These are phyloP conservation scores for Brenthis daphne DNA, from an alignment of 2,888 invertebrate genomes.

Conservation along the genomic window DNA sequence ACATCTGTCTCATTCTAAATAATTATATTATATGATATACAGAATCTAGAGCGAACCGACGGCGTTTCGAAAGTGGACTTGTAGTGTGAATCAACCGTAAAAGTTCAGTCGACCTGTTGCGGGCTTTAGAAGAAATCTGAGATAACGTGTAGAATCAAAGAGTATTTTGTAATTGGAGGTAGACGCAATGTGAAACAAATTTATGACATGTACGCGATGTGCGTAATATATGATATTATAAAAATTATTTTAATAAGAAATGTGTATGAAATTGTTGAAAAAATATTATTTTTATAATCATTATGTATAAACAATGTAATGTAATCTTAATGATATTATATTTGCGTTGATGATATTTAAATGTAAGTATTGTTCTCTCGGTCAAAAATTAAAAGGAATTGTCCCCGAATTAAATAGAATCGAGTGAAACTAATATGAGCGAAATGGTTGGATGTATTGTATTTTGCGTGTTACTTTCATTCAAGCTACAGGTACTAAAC, in stretches of 20 bases:
- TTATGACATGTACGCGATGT: not conserved
- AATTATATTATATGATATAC: too few species aligned
- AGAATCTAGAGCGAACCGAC: too few species aligned
- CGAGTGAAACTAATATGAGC: not conserved
- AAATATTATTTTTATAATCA: slow-evolving; percentile 2
- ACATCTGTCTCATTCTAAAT: too few species aligned
- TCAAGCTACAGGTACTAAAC: slow-evolving; percentile 26
- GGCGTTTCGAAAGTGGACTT: too few species aligned
- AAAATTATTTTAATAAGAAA: not conserved
- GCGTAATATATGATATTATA: slow-evolving; percentile 1
- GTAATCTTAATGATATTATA: not conserved
- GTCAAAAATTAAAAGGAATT: not conserved
- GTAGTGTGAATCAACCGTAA: too few species aligned
- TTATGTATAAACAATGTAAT: not conserved
- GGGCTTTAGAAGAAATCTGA: not conserved
- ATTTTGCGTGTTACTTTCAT: slow-evolving; percentile 1
- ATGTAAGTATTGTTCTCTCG: not conserved
- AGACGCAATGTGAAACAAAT: not conserved
- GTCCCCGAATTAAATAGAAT: slow-evolving; percentile 8
- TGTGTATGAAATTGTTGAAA: too few species aligned
- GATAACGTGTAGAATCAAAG: not conserved
- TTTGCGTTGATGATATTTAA: not conserved
- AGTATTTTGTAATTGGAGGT: not conserved
- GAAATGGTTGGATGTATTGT: slow-evolving; percentile 6
- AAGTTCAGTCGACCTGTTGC: not conserved